Evolutionary conservation across 2,888 invertebrate species (phyloP).

Genomic region (Orthonevra nobilis): DNA sequence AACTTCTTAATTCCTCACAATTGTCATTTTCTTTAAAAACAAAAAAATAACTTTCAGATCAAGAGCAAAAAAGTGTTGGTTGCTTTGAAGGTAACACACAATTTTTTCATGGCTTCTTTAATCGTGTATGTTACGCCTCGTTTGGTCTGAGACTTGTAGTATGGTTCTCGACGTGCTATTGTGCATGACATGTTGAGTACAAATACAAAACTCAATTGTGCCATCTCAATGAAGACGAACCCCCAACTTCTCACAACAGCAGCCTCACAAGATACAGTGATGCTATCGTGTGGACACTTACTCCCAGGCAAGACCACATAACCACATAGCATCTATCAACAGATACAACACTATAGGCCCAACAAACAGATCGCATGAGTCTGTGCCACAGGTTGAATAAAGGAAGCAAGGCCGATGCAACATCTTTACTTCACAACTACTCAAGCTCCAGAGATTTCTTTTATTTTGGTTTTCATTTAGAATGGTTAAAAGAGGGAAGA

Average conservation of each 20-base stretch:
- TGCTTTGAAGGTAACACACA: no score
- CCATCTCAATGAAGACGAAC: constrained; percentile 29
- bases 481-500: constrained; percentile 17
- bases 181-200: constrained; percentile 15
- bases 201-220: constrained; percentile 7
- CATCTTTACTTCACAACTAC: constrained; percentile 14
- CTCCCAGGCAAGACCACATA: neutral
- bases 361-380: constrained; percentile 15
- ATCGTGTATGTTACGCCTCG: constrained; percentile 39
- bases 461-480: constrained; percentile 16
- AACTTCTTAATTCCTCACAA: no score
- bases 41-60: no score
- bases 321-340: neutral
- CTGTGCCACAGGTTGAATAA: constrained; percentile 31
- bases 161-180: constrained; percentile 22
- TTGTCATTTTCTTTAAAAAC: no score
- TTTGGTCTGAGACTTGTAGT: constrained; percentile 6
- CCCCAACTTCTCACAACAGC: constrained; percentile 24
- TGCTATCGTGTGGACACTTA: constrained; percentile 6
- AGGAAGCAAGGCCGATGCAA: constrained; percentile 30
- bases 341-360: constrained; percentile 11
- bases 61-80: no score
- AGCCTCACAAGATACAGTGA: constrained; percentile 5
- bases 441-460: constrained; percentile 15
- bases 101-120: no score